Evolutionary conservation across 2,888 invertebrate species (phyloP).

Genomic region (Noctua janthe): DNA sequence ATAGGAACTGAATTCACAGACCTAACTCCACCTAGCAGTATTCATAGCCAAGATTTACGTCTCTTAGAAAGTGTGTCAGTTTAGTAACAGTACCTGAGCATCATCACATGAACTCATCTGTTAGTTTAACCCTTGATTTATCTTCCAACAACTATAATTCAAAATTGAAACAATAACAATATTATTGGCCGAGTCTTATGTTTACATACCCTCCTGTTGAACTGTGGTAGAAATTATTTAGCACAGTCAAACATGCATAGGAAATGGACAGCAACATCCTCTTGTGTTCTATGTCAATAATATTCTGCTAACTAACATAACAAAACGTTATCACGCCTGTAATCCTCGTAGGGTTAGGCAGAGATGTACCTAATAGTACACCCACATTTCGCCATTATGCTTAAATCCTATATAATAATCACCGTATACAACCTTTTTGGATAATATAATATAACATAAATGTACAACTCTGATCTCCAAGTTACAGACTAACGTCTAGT

Average conservation of each 20-base stretch:
- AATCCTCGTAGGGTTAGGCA: neutral
- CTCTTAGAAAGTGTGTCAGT: constrained; percentile 47
- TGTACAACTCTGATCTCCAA: too few species aligned
- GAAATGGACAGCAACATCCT: constrained; percentile 29
- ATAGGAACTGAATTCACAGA: neutral
- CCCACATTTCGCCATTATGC: too few species aligned
- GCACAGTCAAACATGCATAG: constrained; percentile 14
- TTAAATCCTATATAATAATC: too few species aligned
- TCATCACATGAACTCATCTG: constrained; percentile 21
- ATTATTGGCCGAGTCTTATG: constrained; percentile 14
- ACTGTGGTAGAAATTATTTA: constrained; percentile 33
- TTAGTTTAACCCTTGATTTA: constrained; percentile 50
- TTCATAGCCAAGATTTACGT: constrained; percentile 28
- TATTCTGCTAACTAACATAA: neutral
- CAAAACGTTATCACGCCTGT: neutral
- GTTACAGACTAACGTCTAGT: too few species aligned
- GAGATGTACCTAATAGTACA: neutral
- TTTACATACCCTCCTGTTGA: constrained; percentile 34
- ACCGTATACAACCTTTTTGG: too few species aligned
- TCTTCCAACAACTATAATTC: constrained; percentile 45
- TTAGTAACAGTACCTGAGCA: constrained; percentile 25
- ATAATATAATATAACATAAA: too few species aligned
- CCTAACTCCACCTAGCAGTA: neutral
- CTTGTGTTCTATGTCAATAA: constrained; percentile 24
- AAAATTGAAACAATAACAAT: constrained; percentile 54